A percentile compares a stretch with the other conserved stretches of the same genome.
These are phyloP conservation scores for Perognathus longimembris DNA, from an alignment of 2,113 vertebrate species.

Conservation along the genomic window DNA sequence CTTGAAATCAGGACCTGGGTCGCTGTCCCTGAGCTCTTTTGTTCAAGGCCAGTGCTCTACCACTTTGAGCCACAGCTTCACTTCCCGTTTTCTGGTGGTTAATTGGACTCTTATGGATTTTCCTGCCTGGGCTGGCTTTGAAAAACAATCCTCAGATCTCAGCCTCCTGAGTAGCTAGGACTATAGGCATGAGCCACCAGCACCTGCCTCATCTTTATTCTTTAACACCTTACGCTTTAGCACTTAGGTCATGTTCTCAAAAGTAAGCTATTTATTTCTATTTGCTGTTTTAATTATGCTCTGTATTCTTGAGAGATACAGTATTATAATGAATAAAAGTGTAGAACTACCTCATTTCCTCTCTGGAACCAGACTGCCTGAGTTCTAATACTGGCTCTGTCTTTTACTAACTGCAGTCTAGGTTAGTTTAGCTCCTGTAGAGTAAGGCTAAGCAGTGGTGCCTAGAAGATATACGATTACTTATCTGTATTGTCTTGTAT, in stretches of 20 bases:
- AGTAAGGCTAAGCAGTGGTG: background rate
- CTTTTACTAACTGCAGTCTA: background rate
- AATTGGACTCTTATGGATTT: no score
- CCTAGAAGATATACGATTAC: no score
- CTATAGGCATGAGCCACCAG: no score
- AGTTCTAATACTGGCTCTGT: constrained; percentile 45
- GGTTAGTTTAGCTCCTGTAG: constrained; percentile 35
- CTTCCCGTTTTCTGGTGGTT: no score
- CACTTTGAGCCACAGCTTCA: no score
- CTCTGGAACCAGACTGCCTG: background rate
- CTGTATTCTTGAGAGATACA: constrained; percentile 8
- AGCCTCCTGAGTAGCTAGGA: no score
- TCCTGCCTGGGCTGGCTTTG: no score
- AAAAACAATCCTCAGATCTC: no score
- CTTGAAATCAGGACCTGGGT: no score
- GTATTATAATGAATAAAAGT: background rate
- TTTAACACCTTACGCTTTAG: constrained; percentile 21
- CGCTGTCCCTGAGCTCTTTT: no score
- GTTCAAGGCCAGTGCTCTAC: no score
- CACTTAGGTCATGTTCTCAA: constrained; percentile 29
- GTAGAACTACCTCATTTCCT: background rate
- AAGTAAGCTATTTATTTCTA: background rate
- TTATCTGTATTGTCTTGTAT: background rate
- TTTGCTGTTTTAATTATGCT: constrained; percentile 51
- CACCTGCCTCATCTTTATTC: background rate